A percentile compares a stretch with the other conserved stretches of the same genome.
Evolutionary conservation across 2,888 invertebrate species (phyloP).

Genomic region (Troilus luridus): DNA sequence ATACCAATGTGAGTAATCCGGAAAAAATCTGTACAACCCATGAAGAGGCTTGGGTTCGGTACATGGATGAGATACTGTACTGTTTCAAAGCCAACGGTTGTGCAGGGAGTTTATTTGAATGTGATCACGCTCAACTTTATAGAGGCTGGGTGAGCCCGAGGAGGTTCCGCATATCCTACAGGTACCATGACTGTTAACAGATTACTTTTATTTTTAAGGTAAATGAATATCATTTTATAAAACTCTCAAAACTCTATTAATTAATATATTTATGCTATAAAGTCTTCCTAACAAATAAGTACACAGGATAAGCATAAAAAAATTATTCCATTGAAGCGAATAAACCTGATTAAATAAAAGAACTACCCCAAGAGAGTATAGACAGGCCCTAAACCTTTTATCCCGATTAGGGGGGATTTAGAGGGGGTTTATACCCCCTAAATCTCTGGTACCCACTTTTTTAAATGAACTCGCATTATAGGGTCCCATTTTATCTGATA

Average conservation of each 20-base stretch:
- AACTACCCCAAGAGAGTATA: not conserved
- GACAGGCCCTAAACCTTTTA: constrained; percentile 23
- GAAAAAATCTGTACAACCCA: no score
- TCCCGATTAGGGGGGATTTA: constrained; percentile 10
- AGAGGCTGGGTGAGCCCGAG: no score
- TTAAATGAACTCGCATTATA: constrained; percentile 24
- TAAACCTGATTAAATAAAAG: constrained; percentile 5
- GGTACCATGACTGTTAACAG: no score
- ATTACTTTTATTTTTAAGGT: no score
- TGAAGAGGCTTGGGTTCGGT: no score
- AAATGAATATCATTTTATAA: not conserved
- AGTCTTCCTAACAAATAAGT: not conserved
- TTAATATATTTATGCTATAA: not conserved
- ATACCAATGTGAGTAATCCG: no score
- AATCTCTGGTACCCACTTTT: not conserved
- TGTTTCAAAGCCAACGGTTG: no score
- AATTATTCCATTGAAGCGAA: not conserved
- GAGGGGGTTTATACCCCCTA: constrained; percentile 9
- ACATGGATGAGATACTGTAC: no score
- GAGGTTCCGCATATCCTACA: no score
- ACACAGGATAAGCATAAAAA: not conserved
- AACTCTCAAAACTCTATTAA: not conserved
- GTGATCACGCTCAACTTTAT: no score
- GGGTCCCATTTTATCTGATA: not conserved
- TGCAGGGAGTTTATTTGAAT: no score